A percentile compares a stretch with the other conserved stretches of the same genome.
phyloP scores from a whole-genome alignment of 2,113 vertebrate species.

The Actinemys pallida region DNA sequence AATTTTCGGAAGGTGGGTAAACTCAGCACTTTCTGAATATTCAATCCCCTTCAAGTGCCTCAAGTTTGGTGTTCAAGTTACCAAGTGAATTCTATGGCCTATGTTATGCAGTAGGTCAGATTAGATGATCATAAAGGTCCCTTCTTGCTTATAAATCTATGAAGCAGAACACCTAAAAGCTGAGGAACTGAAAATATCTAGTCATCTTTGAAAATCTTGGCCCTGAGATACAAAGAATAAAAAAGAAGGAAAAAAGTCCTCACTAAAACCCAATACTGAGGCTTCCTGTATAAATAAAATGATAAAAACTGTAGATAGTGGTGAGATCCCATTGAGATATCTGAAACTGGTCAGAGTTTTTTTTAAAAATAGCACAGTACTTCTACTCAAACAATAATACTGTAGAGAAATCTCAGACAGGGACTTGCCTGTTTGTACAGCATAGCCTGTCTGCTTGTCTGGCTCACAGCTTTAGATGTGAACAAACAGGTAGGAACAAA shows the following conservation, averaged over 20 bases:
- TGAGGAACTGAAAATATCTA: slow-evolving; percentile 23
- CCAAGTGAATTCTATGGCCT: slow-evolving; percentile 37
- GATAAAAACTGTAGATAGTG: slow-evolving; percentile 2
- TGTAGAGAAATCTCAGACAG: background rate
- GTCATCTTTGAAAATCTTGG: background rate
- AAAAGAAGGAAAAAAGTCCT: background rate
- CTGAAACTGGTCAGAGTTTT: background rate
- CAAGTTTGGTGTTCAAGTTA: background rate
- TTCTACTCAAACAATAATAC: slow-evolving; percentile 9
- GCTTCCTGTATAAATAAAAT: slow-evolving; percentile 8
- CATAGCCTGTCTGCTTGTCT: slow-evolving; percentile 9
- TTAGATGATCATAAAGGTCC: background rate
- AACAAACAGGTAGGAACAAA: background rate
- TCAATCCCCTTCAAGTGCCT: slow-evolving; percentile 9
- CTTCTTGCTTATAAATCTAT: slow-evolving; percentile 30
- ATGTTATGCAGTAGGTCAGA: slow-evolving; percentile 13
- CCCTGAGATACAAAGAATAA: background rate
- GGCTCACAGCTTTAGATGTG: background rate
- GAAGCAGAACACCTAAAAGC: background rate
- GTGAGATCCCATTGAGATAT: slow-evolving; percentile 1
- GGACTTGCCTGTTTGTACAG: background rate
- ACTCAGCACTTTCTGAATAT: slow-evolving; percentile 15
- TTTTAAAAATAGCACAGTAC: background rate
- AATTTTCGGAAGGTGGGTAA: slow-evolving; percentile 14
- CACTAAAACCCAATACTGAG: slow-evolving; percentile 11